Percentiles rank a stretch among this genome's conserved stretches.
phyloP scores from a whole-genome alignment of 53 echinoderm and acorn worm species.

The Mesocentrotus franciscanus region DNA sequence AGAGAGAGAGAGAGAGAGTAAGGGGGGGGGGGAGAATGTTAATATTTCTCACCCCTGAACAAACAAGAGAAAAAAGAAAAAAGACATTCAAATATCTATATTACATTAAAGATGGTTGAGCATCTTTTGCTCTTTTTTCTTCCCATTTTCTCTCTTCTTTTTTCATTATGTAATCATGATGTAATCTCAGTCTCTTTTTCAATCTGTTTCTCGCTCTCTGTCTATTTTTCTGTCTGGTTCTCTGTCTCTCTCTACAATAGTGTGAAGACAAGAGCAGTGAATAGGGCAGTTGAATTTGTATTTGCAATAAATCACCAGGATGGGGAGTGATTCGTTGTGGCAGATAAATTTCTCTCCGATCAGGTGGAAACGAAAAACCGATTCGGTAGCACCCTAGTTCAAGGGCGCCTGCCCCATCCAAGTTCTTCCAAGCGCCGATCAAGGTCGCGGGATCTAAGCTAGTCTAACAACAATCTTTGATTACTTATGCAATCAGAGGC shows the following conservation, averaged over 20 bases:
- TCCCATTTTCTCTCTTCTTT: neutral
- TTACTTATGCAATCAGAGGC: constrained; percentile 55
- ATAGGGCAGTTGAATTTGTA: neutral
- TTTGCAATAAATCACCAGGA: constrained; percentile 34
- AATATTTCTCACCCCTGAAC: too few relatives aligned
- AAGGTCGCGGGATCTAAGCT: constrained; percentile 34
- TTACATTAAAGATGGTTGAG: too few relatives aligned
- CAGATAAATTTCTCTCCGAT: constrained; percentile 36
- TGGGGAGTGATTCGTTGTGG: constrained; percentile 15
- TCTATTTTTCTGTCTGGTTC: neutral
- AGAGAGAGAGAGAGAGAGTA: too few relatives aligned
- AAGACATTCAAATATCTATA: too few relatives aligned
- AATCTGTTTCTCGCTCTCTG: neutral
- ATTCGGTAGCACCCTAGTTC: constrained; percentile 43
- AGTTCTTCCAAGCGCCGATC: constrained; percentile 26
- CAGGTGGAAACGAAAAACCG: neutral
- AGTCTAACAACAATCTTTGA: constrained; percentile 52
- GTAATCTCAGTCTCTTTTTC: neutral
- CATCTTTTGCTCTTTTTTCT: neutral
- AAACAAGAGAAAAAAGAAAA: too few relatives aligned
- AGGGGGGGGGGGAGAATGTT: too few relatives aligned
- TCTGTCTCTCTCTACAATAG: neutral
- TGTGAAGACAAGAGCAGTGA: neutral
- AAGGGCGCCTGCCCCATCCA: constrained; percentile 39
- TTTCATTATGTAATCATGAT: neutral